These are phyloP conservation scores for Unio delphinus DNA, from an alignment of 2,888 invertebrate genomes.

Conservation along the genomic window DNA sequence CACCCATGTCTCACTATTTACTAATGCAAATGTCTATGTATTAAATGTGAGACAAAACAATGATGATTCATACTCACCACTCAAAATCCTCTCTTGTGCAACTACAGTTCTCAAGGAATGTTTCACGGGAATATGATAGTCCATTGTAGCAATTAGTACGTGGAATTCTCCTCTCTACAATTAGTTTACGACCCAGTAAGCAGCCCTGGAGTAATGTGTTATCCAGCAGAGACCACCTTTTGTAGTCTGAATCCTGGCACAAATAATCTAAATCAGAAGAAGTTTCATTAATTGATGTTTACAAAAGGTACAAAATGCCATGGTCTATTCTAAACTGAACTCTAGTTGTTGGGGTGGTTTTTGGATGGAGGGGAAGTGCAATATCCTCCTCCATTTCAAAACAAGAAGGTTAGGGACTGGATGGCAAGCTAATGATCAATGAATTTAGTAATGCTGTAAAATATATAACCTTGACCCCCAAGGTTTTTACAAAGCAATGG, in stretches of 20 bases:
- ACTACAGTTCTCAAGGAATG: constrained; percentile 81
- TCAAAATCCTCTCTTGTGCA: constrained; percentile 88
- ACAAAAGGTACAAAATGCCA: too few species aligned
- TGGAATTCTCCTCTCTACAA: constrained; percentile 82
- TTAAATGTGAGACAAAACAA: not conserved
- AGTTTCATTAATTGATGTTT: too few species aligned
- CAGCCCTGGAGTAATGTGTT: constrained; percentile 74
- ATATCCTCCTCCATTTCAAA: too few species aligned
- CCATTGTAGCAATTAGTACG: constrained; percentile 88
- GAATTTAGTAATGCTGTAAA: too few species aligned
- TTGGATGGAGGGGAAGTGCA: too few species aligned
- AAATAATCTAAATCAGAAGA: constrained; percentile 65
- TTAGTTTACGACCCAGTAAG: constrained; percentile 84
- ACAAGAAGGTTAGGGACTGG: too few species aligned
- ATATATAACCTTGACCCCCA: too few species aligned
- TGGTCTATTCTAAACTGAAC: too few species aligned
- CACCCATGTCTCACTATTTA: too few species aligned
- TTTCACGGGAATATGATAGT: constrained; percentile 80
- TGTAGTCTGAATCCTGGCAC: constrained; percentile 85
- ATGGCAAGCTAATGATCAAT: too few species aligned
- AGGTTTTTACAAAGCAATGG: too few species aligned
- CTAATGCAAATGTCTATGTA: not conserved
- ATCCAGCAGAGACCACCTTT: constrained; percentile 87
- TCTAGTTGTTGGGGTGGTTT: too few species aligned
- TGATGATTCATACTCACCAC: constrained; percentile 74